Evolutionary conservation across 23 tunicate species (phyloP), one percentile per base, ranked within the genome.

Genomic region (Clavelina lepadiformis): DNA sequence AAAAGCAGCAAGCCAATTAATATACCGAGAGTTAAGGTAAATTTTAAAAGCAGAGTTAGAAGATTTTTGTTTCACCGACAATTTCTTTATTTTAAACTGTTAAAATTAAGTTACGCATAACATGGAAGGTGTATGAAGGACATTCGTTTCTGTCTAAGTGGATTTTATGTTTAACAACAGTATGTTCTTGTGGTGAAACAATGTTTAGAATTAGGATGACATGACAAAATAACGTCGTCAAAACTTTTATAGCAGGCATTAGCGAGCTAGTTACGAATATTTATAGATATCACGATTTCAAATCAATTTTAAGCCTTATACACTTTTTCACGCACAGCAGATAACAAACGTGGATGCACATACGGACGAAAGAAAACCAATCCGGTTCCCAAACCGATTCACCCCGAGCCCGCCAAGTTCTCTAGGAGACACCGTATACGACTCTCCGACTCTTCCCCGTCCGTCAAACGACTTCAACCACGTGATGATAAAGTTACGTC

Each of bases 401-500:
- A 35, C 30, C 23, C 5, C 2, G 2, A 72, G 73, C 35, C 79
- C 74, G 24, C n/a, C 52, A 25, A 68, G 74, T 27, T 84, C 93
- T 1, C 51, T 75, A 5, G 93, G 93, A 6, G 93, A 76, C 58
- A 21, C 67, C 1, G 81, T 67, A 1, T 74, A 74, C 76, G 81
- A 76, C 61, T 84, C 93, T 19, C 93, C 93, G 35, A 76, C 62
- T 18, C 41, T 76, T 33, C 93, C 93, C 0, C 78, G 78, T n/a
- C 78, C 93, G 1, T 84, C 93, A 30, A 59, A 76, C 30, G 93
- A 84, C 68, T 84, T 84, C 34, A 55, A 63, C 38, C 67, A 76
- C 61, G 93, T 76, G 26, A 76, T 84, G 82, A 36, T 84, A 5
- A 84, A 84, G 31, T 46, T 71, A 38, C 23, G 52, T 28, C 76